Conservation (phyloP, 2,888 invertebrate species). For the Agonopterix heracliana region DNA sequence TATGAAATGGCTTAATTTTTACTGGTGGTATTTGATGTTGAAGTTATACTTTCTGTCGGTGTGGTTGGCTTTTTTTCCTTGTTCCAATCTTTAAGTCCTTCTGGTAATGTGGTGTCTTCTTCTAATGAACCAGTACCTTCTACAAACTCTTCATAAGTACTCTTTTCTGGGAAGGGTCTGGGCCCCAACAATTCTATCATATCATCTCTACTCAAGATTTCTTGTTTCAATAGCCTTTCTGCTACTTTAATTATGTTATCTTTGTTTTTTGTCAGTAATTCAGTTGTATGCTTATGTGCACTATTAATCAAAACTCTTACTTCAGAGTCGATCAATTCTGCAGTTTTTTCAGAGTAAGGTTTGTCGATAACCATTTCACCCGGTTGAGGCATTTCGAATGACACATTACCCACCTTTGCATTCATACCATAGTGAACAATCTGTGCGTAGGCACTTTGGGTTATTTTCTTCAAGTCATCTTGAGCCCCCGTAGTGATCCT, state of each 20-base stretch:
- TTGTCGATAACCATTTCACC: conserved; percentile 96
- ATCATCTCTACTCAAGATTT: conserved; percentile 96
- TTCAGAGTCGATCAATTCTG: conserved; percentile 96
- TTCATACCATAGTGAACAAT: conserved; percentile 99
- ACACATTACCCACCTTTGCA: conserved; percentile 96
- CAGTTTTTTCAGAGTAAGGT: conserved; percentile 98
- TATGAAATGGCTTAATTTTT: conserved; percentile 47
- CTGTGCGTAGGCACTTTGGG: conserved; percentile 98
- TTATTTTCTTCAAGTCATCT: conserved; percentile 98
- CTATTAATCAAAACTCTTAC: conserved; percentile 74
- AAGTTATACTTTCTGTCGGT: conserved; percentile 40
- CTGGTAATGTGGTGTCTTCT: conserved; percentile 95
- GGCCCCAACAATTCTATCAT: conserved; percentile 97
- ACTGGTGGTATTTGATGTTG: conserved; percentile 29
- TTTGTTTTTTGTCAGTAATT: conserved; percentile 87
- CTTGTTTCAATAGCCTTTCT: conserved; percentile 92
- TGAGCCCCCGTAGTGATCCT: conserved; percentile 99
- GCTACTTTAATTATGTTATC: conserved; percentile 92
- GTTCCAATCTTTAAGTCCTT: conserved; percentile 98
- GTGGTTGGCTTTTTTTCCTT: conserved; percentile 73
- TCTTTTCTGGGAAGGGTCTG: conserved; percentile 98
- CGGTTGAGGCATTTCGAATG: conserved; percentile 94
- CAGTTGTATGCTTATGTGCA: conserved; percentile 89
- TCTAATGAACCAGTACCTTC: conserved; percentile 98
- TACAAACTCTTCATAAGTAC: conserved; percentile 99